A percentile compares a stretch with the other conserved stretches of the same genome.
phyloP scores from a whole-genome alignment of 2,113 vertebrate genomes.

The Osmerus mordax region DNA sequence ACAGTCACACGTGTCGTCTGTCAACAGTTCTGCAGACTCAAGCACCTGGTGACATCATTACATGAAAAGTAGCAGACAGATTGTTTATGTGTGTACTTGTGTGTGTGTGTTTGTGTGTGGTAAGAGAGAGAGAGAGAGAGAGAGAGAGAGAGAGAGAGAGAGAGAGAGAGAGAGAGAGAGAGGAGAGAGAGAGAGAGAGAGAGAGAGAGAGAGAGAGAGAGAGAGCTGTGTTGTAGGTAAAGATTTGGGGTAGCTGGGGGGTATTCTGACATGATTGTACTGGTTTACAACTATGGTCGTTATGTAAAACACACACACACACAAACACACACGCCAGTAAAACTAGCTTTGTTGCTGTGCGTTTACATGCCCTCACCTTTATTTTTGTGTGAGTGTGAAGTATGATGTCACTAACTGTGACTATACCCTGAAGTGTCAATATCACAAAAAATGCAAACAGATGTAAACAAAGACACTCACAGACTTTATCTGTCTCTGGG shows the following conservation, averaged over 20 bases:
- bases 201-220: neutral
- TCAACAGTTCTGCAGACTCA: constrained; percentile 48
- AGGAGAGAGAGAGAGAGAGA: no score
- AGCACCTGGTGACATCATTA: constrained; percentile 51
- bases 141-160: no score
- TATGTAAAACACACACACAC: constrained; percentile 40
- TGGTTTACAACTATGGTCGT: neutral
- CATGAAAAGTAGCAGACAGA: constrained; percentile 34
- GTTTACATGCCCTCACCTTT: no score
- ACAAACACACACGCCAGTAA: constrained; percentile 33
- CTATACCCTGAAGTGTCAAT: no score
- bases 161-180: no score
- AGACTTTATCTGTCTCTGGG: no score
- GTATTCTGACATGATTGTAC: constrained; percentile 30
- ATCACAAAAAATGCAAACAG: no score
- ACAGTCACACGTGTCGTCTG: constrained; percentile 25
- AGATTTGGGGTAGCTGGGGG: neutral
- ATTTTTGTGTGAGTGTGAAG: no score
- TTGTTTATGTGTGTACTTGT: neutral
- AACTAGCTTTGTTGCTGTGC: no score
- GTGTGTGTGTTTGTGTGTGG: neutral
- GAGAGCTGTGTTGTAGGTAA: neutral
- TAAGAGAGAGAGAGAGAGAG: no score
- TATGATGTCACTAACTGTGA: no score
- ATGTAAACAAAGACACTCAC: no score